Evolutionary conservation across 1,140 invertebrate species (phyloP), one percentile per base, ranked within the genome.

Genomic region (Bombus polaris): DNA sequence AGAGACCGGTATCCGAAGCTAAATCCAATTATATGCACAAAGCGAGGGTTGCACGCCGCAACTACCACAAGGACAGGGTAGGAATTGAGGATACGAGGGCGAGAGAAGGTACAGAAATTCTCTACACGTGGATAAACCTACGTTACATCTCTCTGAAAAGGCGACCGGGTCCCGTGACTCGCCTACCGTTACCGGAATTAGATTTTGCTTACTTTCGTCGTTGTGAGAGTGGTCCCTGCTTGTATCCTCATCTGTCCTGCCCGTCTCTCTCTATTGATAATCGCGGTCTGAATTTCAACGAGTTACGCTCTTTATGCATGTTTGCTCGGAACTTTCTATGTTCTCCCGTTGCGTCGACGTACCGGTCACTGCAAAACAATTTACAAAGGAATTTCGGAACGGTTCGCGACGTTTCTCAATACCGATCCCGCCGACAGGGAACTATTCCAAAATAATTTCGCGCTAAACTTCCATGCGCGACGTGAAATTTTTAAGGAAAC

Each of bases 11-110:
- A 90, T 86, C 87, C 89, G 83, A 83, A 92, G 87, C 85, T 89
- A 92, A 93, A 93, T 93, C 90, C 92, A 93, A 92, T 93, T 93
- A 93, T 90, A 92, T 88, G 90, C 91, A 93, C 92, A 93, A 92
- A 93, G 92, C 88, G 91, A 87, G 81, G 83, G 86, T 75, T 68
- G 81, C 79, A 62, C 75, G 87, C 91, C 92, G 82, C 91, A 91
- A 68, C 83, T 72, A 90, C 92, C 91, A 83, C 90, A 86, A 89
- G 85, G 71, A 73, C 85, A 90, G 89, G 78, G 71, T 76, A 82
- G 88, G 78, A 91, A 90, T 91, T 68, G 90, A 82, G 87, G 80
- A 76, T 83, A 90, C 73, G 81, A 66, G 73, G 78, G 80, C 47
- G 79, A 79, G 88, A 53, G 75, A 76, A 81, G 80, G 75, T 44